Evolutionary conservation across 2,113 vertebrate species (phyloP).

Genomic region (Thamnaconus septentrionalis): DNA sequence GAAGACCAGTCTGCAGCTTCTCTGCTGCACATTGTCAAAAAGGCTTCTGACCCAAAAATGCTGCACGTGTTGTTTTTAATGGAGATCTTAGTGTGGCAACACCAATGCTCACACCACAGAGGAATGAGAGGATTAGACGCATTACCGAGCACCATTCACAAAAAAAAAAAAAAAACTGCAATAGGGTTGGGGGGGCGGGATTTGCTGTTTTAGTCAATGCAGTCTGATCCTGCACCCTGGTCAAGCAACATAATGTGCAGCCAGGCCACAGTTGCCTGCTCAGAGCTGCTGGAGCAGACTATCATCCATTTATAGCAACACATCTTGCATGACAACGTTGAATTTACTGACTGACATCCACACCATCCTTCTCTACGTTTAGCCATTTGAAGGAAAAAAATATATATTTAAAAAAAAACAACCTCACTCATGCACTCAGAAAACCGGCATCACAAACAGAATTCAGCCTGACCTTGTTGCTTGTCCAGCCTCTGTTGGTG

Average conservation of each 20-base stretch:
- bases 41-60: neutral
- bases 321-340: neutral
- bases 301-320: neutral
- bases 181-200: slow-evolving; percentile 4
- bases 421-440: slow-evolving; percentile 35
- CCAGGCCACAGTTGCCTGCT: slow-evolving; percentile 18
- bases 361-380: no score
- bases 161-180: slow-evolving; percentile 23
- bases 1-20: neutral
- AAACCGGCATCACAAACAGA: slow-evolving; percentile 36
- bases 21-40: slow-evolving; percentile 18
- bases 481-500: slow-evolving; percentile 43
- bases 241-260: slow-evolving; percentile 31
- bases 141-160: slow-evolving; percentile 53
- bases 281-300: neutral
- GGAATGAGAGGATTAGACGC: slow-evolving; percentile 54
- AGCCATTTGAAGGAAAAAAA: neutral
- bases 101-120: slow-evolving; percentile 24
- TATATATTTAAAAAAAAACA: neutral
- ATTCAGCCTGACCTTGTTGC: slow-evolving; percentile 51
- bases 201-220: slow-evolving; percentile 33
- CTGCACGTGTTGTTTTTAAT: neutral
- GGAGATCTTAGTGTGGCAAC: slow-evolving; percentile 21
- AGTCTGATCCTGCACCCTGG: slow-evolving; percentile 36
- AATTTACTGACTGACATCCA: no score